Conservation (phyloP, 1,140 invertebrate species). For the Venturia canescens region DNA sequence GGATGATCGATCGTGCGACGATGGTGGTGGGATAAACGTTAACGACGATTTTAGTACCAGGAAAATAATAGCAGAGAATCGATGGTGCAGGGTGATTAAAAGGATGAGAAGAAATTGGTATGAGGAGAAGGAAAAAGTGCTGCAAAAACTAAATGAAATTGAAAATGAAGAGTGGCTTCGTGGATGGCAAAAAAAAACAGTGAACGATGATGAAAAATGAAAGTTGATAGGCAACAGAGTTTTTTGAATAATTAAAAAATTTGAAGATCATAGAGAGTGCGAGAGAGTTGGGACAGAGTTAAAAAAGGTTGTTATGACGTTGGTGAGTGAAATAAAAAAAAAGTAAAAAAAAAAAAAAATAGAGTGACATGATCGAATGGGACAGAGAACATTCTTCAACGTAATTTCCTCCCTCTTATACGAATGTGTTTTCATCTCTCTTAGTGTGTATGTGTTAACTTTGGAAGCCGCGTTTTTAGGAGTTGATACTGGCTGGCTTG, state of each 20-base stretch:
- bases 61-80: constrained; percentile 44
- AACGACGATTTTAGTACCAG: constrained; percentile 42
- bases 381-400: constrained; percentile 19
- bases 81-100: constrained; percentile 26
- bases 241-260: neutral
- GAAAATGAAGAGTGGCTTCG: neutral
- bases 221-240: constrained; percentile 8
- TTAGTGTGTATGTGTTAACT: constrained; percentile 1
- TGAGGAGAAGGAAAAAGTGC: constrained; percentile 39
- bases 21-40: constrained; percentile 49
- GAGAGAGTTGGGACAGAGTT: constrained; percentile 14
- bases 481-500: constrained; percentile 67
- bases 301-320: neutral
- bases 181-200: neutral
- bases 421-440: neutral
- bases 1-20: constrained; percentile 46
- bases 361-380: neutral
- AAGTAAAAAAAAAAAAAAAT: constrained; percentile 40
- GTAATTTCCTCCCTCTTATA: constrained; percentile 37
- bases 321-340: constrained; percentile 10
- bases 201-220: constrained; percentile 13
- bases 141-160: constrained; percentile 46
- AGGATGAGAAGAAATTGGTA: constrained; percentile 18
- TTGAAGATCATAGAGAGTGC: constrained; percentile 31
- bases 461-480: constrained; percentile 55